Percentiles rank a stretch among this genome's conserved stretches.
phyloP scores from a whole-genome alignment of 2,888 invertebrate species.

The Platycheirus rosarum region DNA sequence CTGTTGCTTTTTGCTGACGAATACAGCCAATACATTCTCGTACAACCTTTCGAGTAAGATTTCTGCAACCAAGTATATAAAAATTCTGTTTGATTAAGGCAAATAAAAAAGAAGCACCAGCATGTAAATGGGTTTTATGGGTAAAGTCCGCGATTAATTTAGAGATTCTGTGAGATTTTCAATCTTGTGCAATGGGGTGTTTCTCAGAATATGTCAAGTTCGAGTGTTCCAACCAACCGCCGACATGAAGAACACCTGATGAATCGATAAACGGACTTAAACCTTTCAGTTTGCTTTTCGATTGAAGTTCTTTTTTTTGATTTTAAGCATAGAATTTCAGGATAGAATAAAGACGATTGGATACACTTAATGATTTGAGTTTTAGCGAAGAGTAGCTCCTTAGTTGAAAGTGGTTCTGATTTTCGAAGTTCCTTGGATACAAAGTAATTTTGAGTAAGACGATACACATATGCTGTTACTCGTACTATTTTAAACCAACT shows the following conservation, averaged over 20 bases:
- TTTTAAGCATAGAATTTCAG: not conserved
- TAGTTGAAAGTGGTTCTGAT: not conserved
- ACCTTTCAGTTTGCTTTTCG: conserved; percentile 9
- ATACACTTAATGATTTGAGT: not conserved
- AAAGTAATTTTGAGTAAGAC: not conserved
- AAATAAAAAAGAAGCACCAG: conserved; percentile 17
- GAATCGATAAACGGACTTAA: conserved; percentile 22
- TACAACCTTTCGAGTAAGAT: conserved; percentile 53
- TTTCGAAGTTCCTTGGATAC: not conserved
- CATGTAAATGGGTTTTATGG: too few relatives aligned
- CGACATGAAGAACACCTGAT: too few relatives aligned
- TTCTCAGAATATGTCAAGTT: conserved; percentile 6
- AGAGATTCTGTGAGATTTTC: too few relatives aligned
- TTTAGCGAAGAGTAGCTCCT: not conserved
- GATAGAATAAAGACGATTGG: not conserved
- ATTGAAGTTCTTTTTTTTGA: conserved; percentile 3
- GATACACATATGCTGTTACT: not conserved
- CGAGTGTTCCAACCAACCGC: conserved; percentile 24
- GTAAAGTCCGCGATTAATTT: too few relatives aligned
- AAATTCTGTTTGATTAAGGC: conserved; percentile 12
- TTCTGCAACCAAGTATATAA: conserved; percentile 30
- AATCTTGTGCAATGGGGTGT: too few relatives aligned
- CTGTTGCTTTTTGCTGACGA: conserved; percentile 29
- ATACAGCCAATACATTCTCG: conserved; percentile 47
- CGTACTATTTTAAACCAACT: conserved; percentile 5